phyloP scores from a whole-genome alignment of 2,888 invertebrate species.

The Panzeria rudis region DNA sequence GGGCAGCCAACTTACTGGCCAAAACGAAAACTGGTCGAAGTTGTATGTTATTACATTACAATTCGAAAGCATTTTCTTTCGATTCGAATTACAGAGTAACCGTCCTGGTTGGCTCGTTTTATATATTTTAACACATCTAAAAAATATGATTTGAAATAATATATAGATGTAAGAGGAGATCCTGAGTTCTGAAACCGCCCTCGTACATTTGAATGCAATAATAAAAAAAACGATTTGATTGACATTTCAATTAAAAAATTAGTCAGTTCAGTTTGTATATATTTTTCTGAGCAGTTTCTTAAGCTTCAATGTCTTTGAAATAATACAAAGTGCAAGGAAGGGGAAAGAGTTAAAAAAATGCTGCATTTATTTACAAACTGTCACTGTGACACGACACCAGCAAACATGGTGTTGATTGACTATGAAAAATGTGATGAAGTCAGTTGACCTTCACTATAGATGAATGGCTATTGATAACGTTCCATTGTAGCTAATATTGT shows the following conservation, averaged over 20 bases:
- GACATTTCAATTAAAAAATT: slow-evolving; percentile 81
- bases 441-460: slow-evolving; percentile 65
- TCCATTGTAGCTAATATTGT: slow-evolving; percentile 24
- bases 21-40: too few species aligned
- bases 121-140: too few species aligned
- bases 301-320: background rate
- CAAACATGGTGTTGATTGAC: slow-evolving; percentile 64
- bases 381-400: slow-evolving; percentile 51
- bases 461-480: slow-evolving; percentile 68
- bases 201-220: background rate
- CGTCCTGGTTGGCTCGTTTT: too few species aligned
- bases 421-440: slow-evolving; percentile 68
- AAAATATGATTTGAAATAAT: too few species aligned
- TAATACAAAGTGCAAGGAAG: background rate
- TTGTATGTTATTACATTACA: too few species aligned
- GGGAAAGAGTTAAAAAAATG: slow-evolving; percentile 17
- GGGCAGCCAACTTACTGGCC: too few species aligned
- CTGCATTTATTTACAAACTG: slow-evolving; percentile 55
- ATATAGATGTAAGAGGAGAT: too few species aligned
- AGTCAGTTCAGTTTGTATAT: slow-evolving; percentile 74
- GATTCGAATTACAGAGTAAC: too few species aligned
- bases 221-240: slow-evolving; percentile 74
- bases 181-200: too few species aligned
- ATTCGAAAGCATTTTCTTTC: too few species aligned
- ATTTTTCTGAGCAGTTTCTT: slow-evolving; percentile 27